Conservation (phyloP, 1,140 invertebrate species). For the Zophobas atratus region DNA sequence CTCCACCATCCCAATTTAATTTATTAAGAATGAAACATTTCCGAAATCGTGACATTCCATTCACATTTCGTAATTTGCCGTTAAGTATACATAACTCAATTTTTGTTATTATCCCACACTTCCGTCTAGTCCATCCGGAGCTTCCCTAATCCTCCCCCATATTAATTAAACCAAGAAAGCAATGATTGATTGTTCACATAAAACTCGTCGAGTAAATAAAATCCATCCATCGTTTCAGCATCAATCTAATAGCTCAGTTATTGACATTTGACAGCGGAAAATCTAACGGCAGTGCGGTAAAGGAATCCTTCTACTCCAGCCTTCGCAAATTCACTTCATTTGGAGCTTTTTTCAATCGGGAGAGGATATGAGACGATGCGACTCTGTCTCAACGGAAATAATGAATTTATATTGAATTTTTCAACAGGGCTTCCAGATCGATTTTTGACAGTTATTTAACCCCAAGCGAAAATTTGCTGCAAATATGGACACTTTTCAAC, state of each 20-base stretch:
- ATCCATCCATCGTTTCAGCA: constrained; percentile 36
- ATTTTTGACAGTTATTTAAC: constrained; percentile 11
- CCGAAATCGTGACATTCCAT: no score
- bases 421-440: constrained; percentile 4
- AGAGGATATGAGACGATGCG: not conserved
- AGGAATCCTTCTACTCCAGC: constrained; percentile 23
- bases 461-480: no score
- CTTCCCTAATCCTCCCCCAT: not conserved
- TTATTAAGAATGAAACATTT: no score
- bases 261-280: constrained; percentile 40
- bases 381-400: constrained; percentile 14
- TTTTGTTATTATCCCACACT: no score
- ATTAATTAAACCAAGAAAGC: constrained; percentile 18
- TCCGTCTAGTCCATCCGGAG: not conserved
- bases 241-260: constrained; percentile 40
- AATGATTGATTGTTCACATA: constrained; percentile 31
- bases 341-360: constrained; percentile 10
- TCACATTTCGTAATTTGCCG: no score
- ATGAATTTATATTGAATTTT: constrained; percentile 29
- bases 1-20: no score
- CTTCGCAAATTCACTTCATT: constrained; percentile 30
- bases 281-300: constrained; percentile 19
- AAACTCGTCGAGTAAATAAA: constrained; percentile 29
- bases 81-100: no score
- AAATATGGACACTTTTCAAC: no score